Evolutionary conservation across 1,140 invertebrate genomes (phyloP), one percentile per base, ranked within the genome.

Genomic region (Pectinophora gossypiella): DNA sequence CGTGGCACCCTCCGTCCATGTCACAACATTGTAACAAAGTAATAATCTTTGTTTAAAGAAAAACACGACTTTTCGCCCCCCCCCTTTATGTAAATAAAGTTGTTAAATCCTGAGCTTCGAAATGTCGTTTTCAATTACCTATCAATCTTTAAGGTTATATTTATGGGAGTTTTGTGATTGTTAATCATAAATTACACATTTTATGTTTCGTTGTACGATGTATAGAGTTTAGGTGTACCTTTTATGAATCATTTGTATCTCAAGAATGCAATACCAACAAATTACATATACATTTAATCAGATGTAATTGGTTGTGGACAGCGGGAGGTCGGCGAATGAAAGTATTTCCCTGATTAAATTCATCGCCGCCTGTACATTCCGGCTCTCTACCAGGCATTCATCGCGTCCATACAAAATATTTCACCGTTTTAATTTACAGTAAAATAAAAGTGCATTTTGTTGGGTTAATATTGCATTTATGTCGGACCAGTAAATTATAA

Each of bases 61-160:
- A 64, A 51, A 59, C 43, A 60, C 59, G 65, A 65, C 72, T 74
- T 67, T 49, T 64, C 64, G 59, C 59, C 9, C 42, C 36, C n/a
- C 18, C 18, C 38, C 38, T 40, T 20, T 72, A 61, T 85, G 77
- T 81, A 84, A 84, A 84, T 84, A 84, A 75, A 75, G 54, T 64
- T 72, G 61, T 65, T 72, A 64, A 59, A 50, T 45, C 54, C 54
- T 59, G 27, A 61, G 51, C 52, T 56, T 58, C 46, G 40, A 59
- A 65, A 53, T 15, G 52, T 68, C 52, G 57, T 68, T 59, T 67
- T 63, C 61, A 59, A 60, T 64, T 61, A 55, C 48, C 54, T 56
- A 19, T 43, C 57, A 59, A 58, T 52, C 55, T 53, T 54, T 59
- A 48, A 45, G 56, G 51, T 53, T 54, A 46, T 71, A 64, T 68